phyloP scores from a whole-genome alignment of 2,113 vertebrate species.

The Ctenodactylus gundi region DNA sequence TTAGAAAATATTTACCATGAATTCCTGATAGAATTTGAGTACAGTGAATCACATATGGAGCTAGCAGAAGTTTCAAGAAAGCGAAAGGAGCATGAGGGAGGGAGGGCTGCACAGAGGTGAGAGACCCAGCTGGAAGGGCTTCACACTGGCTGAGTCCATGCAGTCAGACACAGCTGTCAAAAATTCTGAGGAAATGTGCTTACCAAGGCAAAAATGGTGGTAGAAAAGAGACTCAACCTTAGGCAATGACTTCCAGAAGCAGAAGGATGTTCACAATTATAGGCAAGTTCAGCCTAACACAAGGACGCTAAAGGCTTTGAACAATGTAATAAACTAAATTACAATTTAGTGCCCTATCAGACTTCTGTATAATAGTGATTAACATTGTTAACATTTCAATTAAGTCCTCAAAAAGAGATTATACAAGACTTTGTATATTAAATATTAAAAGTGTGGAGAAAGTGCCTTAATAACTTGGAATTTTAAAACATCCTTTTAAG shows the following conservation, averaged over 20 bases:
- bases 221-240: background rate
- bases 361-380: background rate
- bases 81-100: background rate
- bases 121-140: no score
- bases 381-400: background rate
- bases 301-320: background rate
- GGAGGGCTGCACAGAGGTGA: background rate
- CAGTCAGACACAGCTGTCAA: background rate
- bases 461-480: conserved; percentile 13
- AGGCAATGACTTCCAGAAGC: background rate
- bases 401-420: conserved; percentile 24
- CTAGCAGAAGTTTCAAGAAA: background rate
- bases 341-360: background rate
- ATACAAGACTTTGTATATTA: background rate
- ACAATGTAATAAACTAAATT: background rate
- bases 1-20: background rate
- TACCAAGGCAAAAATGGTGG: background rate
- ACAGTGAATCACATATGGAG: background rate
- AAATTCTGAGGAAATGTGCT: background rate
- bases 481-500: conserved; percentile 29
- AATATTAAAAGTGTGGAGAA: background rate
- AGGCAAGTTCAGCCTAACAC: background rate
- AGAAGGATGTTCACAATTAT: background rate
- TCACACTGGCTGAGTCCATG: no score
- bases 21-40: background rate